These are phyloP conservation scores for Yponomeuta evonymella DNA, from an alignment of 2,888 invertebrate genomes.

Conservation along the genomic window DNA sequence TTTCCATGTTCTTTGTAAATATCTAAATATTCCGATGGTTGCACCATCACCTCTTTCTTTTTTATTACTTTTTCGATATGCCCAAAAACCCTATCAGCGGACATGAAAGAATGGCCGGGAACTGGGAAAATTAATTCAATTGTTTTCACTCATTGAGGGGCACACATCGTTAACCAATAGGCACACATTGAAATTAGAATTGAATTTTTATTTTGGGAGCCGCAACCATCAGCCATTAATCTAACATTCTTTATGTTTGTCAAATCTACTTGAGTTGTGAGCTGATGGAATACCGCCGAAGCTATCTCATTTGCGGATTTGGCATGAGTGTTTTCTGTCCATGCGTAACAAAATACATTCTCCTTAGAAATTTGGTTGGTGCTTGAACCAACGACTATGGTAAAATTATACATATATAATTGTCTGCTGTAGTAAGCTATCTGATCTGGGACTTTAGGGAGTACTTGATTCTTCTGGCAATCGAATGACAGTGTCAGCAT, in stretches of 20 bases:
- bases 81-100: constrained; percentile 12
- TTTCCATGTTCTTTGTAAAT: constrained; percentile 18
- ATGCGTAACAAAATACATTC: constrained; percentile 30
- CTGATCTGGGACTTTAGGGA: constrained; percentile 37
- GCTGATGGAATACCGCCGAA: constrained; percentile 20
- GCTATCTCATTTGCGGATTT: constrained; percentile 28
- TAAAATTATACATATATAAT: constrained; percentile 38
- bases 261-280: constrained; percentile 9
- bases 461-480: constrained; percentile 32
- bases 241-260: constrained; percentile 22
- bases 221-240: constrained; percentile 29
- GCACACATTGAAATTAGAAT: constrained; percentile 13
- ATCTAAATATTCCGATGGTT: constrained; percentile 19
- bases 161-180: constrained; percentile 12
- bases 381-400: constrained; percentile 34
- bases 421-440: constrained; percentile 37
- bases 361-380: constrained; percentile 25
- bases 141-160: constrained; percentile 17
- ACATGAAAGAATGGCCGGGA: too few species aligned
- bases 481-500: constrained; percentile 28
- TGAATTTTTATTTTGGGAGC: constrained; percentile 30
- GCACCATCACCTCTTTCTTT: constrained; percentile 18
- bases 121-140: neutral
- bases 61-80: constrained; percentile 15
- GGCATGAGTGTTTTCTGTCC: constrained; percentile 25